A percentile compares a stretch with the other conserved stretches of the same genome.
phyloP scores from a whole-genome alignment of 2,113 vertebrate genomes.

The Neoarius graeffei region DNA sequence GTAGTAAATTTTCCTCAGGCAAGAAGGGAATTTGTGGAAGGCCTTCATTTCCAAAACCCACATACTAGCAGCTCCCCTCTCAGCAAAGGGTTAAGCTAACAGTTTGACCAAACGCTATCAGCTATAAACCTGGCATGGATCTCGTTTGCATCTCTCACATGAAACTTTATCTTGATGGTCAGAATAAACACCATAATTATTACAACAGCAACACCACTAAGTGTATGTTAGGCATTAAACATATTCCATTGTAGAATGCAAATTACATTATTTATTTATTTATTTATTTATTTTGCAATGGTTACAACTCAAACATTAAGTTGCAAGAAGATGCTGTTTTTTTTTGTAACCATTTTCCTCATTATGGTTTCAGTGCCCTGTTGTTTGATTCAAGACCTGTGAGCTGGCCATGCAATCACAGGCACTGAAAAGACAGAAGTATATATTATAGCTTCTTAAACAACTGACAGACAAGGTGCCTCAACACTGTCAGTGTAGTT shows the following conservation, averaged over 20 bases:
- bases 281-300: background rate
- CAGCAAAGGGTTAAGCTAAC: conserved; percentile 50
- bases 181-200: background rate
- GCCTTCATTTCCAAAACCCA: conserved; percentile 74
- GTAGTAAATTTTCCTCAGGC: conserved; percentile 73
- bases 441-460: conserved; percentile 37
- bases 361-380: background rate
- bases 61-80: conserved; percentile 62
- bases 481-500: conserved; percentile 47
- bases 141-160: conserved; percentile 1
- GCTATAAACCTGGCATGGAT: conserved; percentile 57
- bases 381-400: background rate
- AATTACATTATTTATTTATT: background rate
- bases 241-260: background rate
- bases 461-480: conserved; percentile 37
- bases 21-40: conserved; percentile 68
- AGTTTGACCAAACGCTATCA: conserved; percentile 39
- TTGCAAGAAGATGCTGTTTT: background rate
- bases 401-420: conserved; percentile 49
- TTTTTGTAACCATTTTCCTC: background rate
- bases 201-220: background rate
- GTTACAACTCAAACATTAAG: background rate
- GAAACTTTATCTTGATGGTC: background rate
- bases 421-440: conserved; percentile 32
- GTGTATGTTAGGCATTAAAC: background rate